Evolutionary conservation across 1,140 invertebrate genomes (phyloP), one percentile per base, ranked within the genome.

Genomic region (Gryon sp.): DNA sequence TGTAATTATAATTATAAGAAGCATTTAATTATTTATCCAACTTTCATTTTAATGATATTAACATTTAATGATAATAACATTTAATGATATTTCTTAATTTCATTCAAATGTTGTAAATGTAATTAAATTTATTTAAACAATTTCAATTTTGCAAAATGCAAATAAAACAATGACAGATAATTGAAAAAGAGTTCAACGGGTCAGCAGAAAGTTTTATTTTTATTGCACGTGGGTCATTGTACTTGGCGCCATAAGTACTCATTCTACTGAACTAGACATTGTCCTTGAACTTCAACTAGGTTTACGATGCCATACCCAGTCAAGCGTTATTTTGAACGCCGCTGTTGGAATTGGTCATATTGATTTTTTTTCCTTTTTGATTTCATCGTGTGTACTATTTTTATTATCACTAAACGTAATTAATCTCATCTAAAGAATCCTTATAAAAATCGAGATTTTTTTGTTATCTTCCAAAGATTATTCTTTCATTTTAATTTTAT

Each of bases 231-330:
- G 32, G 45, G 45, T 60, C 45, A 60, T 52, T 53, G 53, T 60
- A 59, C 55, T 40, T 38, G 0, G 20, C 20, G 24, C 26, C 43
- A 22, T 18, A 43, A 48, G 55, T 50, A 7, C 59, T 15, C 26
- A 16, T 12, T 45, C 22, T 57, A 57, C 16, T 36, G 34, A 43
- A 46, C 46, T 75, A 59, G 34, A 41, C 22, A 38, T 28, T 34
- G 80, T 68, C 81, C 83, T 83, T 83, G 83, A 82, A 83, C 82
- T 83, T 83, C 66, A 59, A 65, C 26, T 59, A 45, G 43, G 16
- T 59, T 53, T 32, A 53, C 34, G 30, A 45, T 66, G 55, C 34
- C 34, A 52, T 34, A 45, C 41, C 15, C 59, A 46, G 26, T 50
- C 36, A 55, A 40, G 48, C 38, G 53, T 59, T 52, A 34, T 38